phyloP scores from a whole-genome alignment of 1,140 invertebrate species.

The Drosophila oshimai region DNA sequence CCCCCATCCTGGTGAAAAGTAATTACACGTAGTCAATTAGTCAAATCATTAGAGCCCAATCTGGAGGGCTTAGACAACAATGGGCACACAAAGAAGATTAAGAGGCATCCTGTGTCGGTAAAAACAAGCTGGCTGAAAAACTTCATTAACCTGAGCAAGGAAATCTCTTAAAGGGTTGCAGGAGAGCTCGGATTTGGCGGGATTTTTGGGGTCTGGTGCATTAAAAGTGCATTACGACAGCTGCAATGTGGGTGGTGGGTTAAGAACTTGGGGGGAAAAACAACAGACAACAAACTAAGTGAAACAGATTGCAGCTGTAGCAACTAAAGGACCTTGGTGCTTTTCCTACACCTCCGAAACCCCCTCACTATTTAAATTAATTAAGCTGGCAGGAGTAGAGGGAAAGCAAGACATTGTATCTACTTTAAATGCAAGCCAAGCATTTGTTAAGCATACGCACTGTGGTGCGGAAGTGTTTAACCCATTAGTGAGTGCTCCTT shows the following conservation, averaged over 20 bases:
- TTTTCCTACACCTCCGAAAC: neutral
- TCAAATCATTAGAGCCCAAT: conserved; percentile 55
- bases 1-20: neutral
- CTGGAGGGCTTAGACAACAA: conserved; percentile 6
- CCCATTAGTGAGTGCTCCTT: neutral
- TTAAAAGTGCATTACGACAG: conserved; percentile 65
- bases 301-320: conserved; percentile 46
- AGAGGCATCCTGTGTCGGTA: neutral
- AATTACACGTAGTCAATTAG: conserved; percentile 66
- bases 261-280: conserved; percentile 12
- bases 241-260: conserved; percentile 5
- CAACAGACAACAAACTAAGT: conserved; percentile 46
- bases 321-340: conserved; percentile 21
- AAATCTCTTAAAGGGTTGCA: conserved; percentile 13
- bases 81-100: neutral
- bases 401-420: conserved; percentile 17
- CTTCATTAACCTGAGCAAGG: conserved; percentile 44
- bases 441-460: conserved; percentile 52
- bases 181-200: conserved; percentile 1
- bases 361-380: conserved; percentile 44
- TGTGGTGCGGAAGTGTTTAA: conserved; percentile 15
- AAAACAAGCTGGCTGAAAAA: conserved; percentile 15
- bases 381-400: conserved; percentile 21
- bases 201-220: conserved; percentile 25
- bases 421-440: conserved; percentile 46